A percentile compares a stretch with the other conserved stretches of the same genome.
Conservation (phyloP, 2,888 invertebrate species). For the Oxystoma pomonae region DNA sequence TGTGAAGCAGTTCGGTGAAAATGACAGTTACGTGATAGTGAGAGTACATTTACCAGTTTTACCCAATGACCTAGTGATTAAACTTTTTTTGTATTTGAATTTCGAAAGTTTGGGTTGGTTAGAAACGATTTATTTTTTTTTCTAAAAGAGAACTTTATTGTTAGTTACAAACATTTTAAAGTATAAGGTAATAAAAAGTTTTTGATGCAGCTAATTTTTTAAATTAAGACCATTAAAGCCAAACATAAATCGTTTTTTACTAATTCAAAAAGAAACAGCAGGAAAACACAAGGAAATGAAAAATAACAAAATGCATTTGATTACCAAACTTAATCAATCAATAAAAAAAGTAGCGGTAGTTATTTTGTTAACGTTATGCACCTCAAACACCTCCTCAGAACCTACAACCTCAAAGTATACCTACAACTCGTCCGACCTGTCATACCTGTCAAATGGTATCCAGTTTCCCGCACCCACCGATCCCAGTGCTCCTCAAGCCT, state of each 20-base stretch:
- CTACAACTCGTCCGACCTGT: slow-evolving; percentile 45
- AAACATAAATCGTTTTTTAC: no score
- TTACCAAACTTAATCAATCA: no score
- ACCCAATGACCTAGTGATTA: not conserved
- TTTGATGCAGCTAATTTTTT: no score
- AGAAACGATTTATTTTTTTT: no score
- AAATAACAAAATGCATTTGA: no score
- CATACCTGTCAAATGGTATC: slow-evolving; percentile 45
- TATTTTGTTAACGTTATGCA: not conserved
- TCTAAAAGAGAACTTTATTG: no score
- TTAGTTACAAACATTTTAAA: no score
- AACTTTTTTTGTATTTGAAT: not conserved
- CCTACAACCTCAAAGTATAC: slow-evolving; percentile 32
- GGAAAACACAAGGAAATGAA: no score
- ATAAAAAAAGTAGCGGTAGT: not conserved
- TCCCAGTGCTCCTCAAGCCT: slow-evolving; percentile 30
- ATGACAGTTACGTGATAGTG: not conserved
- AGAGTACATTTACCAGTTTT: not conserved
- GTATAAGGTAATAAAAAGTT: no score
- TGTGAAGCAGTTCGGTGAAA: not conserved
- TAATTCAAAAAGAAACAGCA: no score
- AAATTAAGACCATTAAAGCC: no score
- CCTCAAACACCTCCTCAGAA: slow-evolving; percentile 15
- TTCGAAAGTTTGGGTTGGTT: no score
- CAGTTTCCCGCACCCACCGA: slow-evolving; percentile 40